Evolutionary conservation across 1,140 invertebrate genomes (phyloP), one percentile per base, ranked within the genome.

Genomic region (Berghia stephanieae): DNA sequence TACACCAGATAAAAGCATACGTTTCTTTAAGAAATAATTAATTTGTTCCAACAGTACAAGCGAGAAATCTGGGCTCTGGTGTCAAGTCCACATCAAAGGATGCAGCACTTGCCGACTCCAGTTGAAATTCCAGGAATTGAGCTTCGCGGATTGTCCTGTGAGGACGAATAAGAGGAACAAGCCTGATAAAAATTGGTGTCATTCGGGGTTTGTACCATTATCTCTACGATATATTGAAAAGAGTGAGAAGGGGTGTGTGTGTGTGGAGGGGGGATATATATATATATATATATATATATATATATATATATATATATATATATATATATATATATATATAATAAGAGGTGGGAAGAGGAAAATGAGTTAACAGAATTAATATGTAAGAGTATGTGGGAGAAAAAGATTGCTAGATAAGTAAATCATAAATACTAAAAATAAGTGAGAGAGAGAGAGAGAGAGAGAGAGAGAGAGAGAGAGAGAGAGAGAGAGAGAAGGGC

Each of bases 71-170:
- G 83, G 83, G 24, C 80, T 81, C 24, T 81, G 83, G 67, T 87
- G 86, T 76, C 82, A 85, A 36, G 80, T 87, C 6, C 83, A 83
- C 52, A 83, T 87, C 6, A 80, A 81, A 34, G 84, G 82, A 27
- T 87, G 86, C 69, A 83, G 83, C 78, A 86, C 86, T 24, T 87
- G 86, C 78, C 84, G 78, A 76, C 72, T 87, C 46, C 72, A 79
- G 27, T 49, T 87, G n/a, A 79, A 79, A 34, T 80, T 87, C 43
- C 68, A 81, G 18, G 81, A 83, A n/a, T 66, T 87, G 0, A 71
- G 66, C 57, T 87, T 87, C 66, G 83, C 86, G 4, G 2, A 27
- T 24, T 82, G 81, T 55, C 68, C 44, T 18, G n/a, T 43, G 31
- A 13, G 67, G 43, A 40, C 3, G n/a, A 27, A 6, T 2, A 16